phyloP scores from a whole-genome alignment of 1,140 invertebrate genomes.

The Papilio glaucus region DNA sequence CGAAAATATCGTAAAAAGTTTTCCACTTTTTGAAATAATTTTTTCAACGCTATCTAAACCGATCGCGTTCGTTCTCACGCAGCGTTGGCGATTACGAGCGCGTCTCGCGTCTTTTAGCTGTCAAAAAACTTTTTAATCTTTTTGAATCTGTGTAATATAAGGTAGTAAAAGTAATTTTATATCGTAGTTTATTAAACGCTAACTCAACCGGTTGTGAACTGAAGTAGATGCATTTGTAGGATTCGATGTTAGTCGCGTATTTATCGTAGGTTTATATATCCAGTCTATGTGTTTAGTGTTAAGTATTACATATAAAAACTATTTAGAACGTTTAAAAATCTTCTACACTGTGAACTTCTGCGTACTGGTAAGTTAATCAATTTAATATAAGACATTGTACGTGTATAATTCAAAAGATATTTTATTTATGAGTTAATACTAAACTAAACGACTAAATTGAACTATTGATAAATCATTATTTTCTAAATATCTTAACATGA shows the following conservation, averaged over 20 bases:
- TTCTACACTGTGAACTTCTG: background rate
- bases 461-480: background rate
- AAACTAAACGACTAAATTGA: too few species aligned
- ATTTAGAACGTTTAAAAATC: slow-evolving; percentile 16
- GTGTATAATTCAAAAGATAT: too few species aligned
- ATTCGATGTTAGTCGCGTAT: slow-evolving; percentile 36
- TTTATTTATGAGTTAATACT: too few species aligned
- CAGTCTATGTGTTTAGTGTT: slow-evolving; percentile 30
- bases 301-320: slow-evolving; percentile 14
- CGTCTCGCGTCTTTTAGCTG: slow-evolving; percentile 11
- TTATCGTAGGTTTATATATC: slow-evolving; percentile 31
- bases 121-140: slow-evolving; percentile 30
- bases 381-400: background rate
- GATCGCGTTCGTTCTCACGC: background rate
- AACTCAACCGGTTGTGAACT: slow-evolving; percentile 37
- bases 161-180: slow-evolving; percentile 29
- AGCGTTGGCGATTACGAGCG: slow-evolving; percentile 19
- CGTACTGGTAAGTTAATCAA: slow-evolving; percentile 8
- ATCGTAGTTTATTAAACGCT: slow-evolving; percentile 36
- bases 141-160: slow-evolving; percentile 32
- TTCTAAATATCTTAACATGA: too few species aligned
- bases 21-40: slow-evolving; percentile 32
- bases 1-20: slow-evolving; percentile 58
- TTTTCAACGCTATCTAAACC: slow-evolving; percentile 12
- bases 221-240: slow-evolving; percentile 31